Base-by-base conservation (phyloP, 2,888 invertebrate genomes). In the Macrosiphum euphorbiae region DNA sequence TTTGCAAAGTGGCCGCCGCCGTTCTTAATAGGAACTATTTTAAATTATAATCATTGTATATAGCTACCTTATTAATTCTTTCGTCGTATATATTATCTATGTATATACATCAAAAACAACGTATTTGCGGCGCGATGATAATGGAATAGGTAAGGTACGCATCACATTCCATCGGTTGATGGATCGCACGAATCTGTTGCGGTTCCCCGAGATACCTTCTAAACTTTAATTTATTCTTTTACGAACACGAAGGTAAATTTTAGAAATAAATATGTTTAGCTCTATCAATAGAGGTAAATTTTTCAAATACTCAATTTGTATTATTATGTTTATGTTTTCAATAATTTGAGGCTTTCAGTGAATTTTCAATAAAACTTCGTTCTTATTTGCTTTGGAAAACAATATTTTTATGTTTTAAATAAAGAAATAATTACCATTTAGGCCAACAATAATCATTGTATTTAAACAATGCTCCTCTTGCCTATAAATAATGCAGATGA, bases 11-110 rank as follows among this genome's bases (percentile, higher is more conserved):
- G 67, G 41, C 24, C 28, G 44, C 86, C 11, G 47, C 2, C 35
- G 78, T 78, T 78, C 78, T 92, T 67, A 88, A 88, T 78, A 44
- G 5, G 28, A 44, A 91, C 41, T 55, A 88, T 92, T 92, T 92
- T 78, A 55, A 92, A 92, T 88, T 88, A 88, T 67, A 88, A 88
- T 52, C 92, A 44, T 87, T 78, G 52, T 67, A n/a, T 67, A 78
- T 8, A n/a, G 24, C 24, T 67, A 67, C 24, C 28, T 55, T 55
- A 55, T 92, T 52, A 41, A 52, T 52, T 92, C 87, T 87, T 67
- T 67, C 10, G 8, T 3, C 50, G 58, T 35, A 50, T 52, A 52
- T 78, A 90, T 90, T 44, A 84, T 10, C 58, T 35, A 24, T 88
- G 11, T n/a, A n/a, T 47, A 28, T 78, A 78, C 24, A 90, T 52